Conservation (phyloP, 2,797 vertebrate genomes). For the Philypnodon macrostomus region DNA sequence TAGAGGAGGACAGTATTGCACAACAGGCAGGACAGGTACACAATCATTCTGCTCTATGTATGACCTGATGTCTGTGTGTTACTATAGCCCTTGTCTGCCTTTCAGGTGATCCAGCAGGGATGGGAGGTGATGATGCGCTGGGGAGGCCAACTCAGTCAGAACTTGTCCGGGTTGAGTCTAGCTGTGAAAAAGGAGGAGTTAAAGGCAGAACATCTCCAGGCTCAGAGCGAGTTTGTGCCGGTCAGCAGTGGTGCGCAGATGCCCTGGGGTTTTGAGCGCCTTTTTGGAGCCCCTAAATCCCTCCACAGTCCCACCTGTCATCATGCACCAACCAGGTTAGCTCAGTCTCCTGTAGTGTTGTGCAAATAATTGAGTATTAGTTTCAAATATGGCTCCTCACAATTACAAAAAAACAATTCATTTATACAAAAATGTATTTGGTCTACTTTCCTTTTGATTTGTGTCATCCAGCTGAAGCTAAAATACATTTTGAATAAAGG, state of each 20-base stretch:
- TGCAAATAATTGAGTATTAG: too few relatives aligned
- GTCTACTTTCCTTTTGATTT: too few relatives aligned
- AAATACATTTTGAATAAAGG: too few relatives aligned
- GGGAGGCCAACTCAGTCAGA: slow-evolving; percentile 81
- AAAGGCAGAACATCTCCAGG: slow-evolving; percentile 34
- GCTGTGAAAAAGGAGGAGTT: slow-evolving; percentile 49
- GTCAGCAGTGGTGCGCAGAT: slow-evolving; percentile 44
- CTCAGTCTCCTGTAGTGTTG: too few relatives aligned
- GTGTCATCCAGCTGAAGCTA: too few relatives aligned
- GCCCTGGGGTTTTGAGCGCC: slow-evolving; percentile 65
- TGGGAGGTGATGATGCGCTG: slow-evolving; percentile 82
- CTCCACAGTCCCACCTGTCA: slow-evolving; percentile 35
- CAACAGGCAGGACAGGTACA: slow-evolving; percentile 78
- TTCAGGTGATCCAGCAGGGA: slow-evolving; percentile 83
- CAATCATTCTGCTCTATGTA: not conserved
- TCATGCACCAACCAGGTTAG: slow-evolving; percentile 67
- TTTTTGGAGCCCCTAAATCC: slow-evolving; percentile 73
- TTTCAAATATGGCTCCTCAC: too few relatives aligned
- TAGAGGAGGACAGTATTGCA: slow-evolving; percentile 68
- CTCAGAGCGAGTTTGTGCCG: slow-evolving; percentile 52
- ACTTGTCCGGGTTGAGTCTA: slow-evolving; percentile 70
- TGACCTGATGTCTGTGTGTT: not conserved
- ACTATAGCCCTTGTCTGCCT: slow-evolving; percentile 1
- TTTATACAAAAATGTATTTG: too few relatives aligned
- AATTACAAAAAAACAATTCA: too few relatives aligned